Evolutionary conservation across 2,888 invertebrate species (phyloP).

Genomic region (Platycheirus albimanus): DNA sequence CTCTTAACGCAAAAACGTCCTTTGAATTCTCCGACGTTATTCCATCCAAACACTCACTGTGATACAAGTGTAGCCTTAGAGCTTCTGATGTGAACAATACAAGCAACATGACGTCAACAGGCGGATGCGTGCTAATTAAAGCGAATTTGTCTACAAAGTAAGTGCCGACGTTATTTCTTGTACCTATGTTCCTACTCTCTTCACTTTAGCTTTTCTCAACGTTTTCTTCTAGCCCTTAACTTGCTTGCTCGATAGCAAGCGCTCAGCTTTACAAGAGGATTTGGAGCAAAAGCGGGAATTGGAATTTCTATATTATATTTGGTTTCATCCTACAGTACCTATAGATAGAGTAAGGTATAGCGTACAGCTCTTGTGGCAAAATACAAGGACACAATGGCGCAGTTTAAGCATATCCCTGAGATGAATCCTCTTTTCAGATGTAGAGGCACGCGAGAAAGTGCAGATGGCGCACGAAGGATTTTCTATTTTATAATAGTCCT

Average conservation of each 20-base stretch:
- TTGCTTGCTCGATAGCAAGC: background rate
- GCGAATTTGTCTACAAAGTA: conserved; percentile 73
- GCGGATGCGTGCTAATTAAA: conserved; percentile 74
- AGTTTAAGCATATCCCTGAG: conserved; percentile 56
- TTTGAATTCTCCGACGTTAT: conserved; percentile 40
- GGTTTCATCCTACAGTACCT: background rate
- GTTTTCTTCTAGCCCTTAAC: conserved; percentile 21
- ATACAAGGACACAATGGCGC: conserved; percentile 60
- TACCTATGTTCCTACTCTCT: conserved; percentile 31
- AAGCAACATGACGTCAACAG: conserved; percentile 68
- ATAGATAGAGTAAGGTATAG: background rate
- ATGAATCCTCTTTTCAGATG: conserved; percentile 21
- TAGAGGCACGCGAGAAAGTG: conserved; percentile 49
- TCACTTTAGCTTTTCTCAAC: conserved; percentile 34
- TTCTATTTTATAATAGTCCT: conserved; percentile 46
- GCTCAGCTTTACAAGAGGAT: conserved; percentile 20
- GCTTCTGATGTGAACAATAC: conserved; percentile 55
- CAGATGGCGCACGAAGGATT: conserved; percentile 43
- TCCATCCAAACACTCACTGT: conserved; percentile 65
- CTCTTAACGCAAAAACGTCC: conserved; percentile 24
- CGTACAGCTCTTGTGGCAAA: conserved; percentile 27
- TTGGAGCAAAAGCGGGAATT: conserved; percentile 44
- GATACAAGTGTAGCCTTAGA: conserved; percentile 53
- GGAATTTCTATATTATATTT: conserved; percentile 20
- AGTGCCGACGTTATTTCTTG: conserved; percentile 68